phyloP scores from a whole-genome alignment of 2,888 invertebrate genomes.

The Notocelia uddmanniana region DNA sequence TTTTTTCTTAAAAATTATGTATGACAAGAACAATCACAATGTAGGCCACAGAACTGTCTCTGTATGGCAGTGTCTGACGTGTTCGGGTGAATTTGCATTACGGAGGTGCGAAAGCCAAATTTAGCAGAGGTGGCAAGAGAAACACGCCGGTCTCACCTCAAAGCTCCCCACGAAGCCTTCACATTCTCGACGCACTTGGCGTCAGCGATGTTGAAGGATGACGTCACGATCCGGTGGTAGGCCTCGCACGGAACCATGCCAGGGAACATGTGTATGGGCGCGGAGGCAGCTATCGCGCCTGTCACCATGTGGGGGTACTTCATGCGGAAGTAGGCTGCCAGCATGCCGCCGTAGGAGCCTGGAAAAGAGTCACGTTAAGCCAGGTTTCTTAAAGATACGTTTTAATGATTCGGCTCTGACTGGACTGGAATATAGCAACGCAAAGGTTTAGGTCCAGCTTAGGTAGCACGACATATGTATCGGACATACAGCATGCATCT shows the following conservation, averaged over 20 bases:
- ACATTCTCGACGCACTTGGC: conserved; percentile 89
- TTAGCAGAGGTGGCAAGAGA: background rate
- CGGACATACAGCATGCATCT: too few species aligned
- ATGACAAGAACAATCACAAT: too few species aligned
- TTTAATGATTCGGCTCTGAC: too few species aligned
- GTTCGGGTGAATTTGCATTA: too few species aligned
- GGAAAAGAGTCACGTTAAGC: conserved; percentile 60
- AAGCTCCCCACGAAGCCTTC: conserved; percentile 90
- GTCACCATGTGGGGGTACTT: conserved; percentile 96
- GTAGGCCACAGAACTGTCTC: too few species aligned
- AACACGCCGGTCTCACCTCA: background rate
- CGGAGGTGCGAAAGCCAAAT: too few species aligned
- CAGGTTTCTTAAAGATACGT: too few species aligned
- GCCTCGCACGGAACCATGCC: conserved; percentile 92
- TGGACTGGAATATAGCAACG: too few species aligned
- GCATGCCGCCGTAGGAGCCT: conserved; percentile 99
- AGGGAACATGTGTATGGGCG: conserved; percentile 95
- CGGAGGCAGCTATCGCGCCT: conserved; percentile 97
- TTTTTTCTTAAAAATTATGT: too few species aligned
- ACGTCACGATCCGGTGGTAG: conserved; percentile 92
- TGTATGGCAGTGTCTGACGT: too few species aligned
- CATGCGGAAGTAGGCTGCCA: conserved; percentile 97
- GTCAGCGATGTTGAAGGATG: conserved; percentile 87
- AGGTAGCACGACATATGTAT: too few species aligned
- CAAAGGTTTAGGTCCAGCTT: too few species aligned